These are phyloP conservation scores for Podotricha telesiphe DNA, from an alignment of 2,888 invertebrate genomes.

Conservation along the genomic window DNA sequence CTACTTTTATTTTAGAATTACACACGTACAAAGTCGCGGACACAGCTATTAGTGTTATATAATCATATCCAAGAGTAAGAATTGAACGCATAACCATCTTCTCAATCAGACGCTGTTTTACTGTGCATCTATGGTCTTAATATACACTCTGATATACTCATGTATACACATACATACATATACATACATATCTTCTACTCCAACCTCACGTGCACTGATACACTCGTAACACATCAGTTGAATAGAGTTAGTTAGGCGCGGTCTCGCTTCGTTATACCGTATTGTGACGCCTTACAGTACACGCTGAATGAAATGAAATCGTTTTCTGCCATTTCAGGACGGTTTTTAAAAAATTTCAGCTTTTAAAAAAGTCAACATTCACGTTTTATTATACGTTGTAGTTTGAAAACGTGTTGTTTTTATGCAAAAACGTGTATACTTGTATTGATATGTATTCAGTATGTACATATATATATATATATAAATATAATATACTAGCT, in stretches of 20 bases:
- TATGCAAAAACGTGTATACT: not conserved
- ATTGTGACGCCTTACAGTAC: constrained; percentile 40
- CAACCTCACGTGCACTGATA: constrained; percentile 29
- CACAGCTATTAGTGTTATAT: too few species aligned
- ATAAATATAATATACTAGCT: too few species aligned
- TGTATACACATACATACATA: not conserved
- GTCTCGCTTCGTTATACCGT: constrained; percentile 45
- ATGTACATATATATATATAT: too few species aligned
- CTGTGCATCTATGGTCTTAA: not conserved
- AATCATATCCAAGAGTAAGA: too few species aligned
- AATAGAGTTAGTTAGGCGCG: constrained; percentile 46
- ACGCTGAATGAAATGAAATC: constrained; percentile 18
- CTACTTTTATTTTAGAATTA: too few species aligned
- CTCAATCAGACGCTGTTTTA: too few species aligned
- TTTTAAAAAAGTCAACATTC: not conserved
- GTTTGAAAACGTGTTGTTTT: constrained; percentile 6
- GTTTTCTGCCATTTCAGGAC: constrained; percentile 19
- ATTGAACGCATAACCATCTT: too few species aligned
- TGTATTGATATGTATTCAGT: not conserved
- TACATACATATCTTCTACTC: constrained; percentile 6
- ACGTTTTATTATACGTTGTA: constrained; percentile 9
- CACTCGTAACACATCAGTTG: constrained; percentile 35
- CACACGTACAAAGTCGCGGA: too few species aligned
- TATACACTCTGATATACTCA: not conserved
- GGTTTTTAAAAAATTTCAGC: constrained; percentile 4